Base-by-base conservation (phyloP, 2,888 invertebrate genomes). In the Muscina levida region DNA sequence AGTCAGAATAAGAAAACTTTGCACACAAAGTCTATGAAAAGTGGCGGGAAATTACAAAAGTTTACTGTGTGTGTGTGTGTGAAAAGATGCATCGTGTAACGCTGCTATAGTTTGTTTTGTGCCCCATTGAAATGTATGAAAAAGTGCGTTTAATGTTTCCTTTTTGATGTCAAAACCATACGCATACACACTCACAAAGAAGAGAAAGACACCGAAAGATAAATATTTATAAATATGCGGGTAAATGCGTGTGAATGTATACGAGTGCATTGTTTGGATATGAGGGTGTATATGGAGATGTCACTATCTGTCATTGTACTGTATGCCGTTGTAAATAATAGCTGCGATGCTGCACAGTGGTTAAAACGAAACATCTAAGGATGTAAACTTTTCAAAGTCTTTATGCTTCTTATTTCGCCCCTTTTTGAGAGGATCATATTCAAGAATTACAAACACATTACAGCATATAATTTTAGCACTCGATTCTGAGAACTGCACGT, bases 31-130 rank as follows among this genome's bases (percentile, higher is more conserved):
- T 66, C 10, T 56, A 44, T 46, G 46, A n/a, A 71, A 26, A 22
- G 67, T 70, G 79, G 72, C 79, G 79, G 79, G 79, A 79, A 79
- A 79, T 79, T 79, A 24, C 72, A 72, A 76, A 79, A 79, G 79
- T 79, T 79, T 76, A 3, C 6, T 19, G 1, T n/a, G n/a, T n/a
- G n/a, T n/a, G n/a, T n/a, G n/a, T n/a, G n/a, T n/a, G n/a, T 17
- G 15, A 17, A 39, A 31, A 3, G 31, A 31, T n/a, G n/a, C 31
- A 31, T 31, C n/a, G 2, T 57, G 19, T 5, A 0, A 22, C 19
- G 10, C 6, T 10, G 19, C 19, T 8, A 37, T 48, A 24, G 48
- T 19, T 26, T 3, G n/a, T n/a, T 6, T 13, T n/a, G 15, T n/a
- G 17, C 44, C 11, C 15, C 8, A 31, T 31, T 5, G 4, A 31